These are phyloP conservation scores for Cephalotes varians DNA, from an alignment of 2,888 invertebrate species.

Conservation along the genomic window DNA sequence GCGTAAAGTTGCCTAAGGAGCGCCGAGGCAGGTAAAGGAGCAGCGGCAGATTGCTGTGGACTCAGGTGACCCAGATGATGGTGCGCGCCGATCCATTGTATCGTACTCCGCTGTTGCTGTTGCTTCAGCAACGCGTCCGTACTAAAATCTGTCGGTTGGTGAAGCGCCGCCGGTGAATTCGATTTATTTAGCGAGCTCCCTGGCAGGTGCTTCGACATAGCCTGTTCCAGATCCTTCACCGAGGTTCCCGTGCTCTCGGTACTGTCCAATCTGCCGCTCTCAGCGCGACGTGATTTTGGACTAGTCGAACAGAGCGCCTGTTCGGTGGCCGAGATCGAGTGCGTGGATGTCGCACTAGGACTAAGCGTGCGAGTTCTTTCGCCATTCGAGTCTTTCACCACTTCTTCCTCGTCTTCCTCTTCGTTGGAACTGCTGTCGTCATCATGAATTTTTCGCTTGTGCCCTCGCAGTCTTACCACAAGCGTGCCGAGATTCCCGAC, in stretches of 20 bases:
- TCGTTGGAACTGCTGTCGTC: slow-evolving; percentile 79
- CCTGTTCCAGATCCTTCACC: slow-evolving; percentile 97
- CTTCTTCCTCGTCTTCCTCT: slow-evolving; percentile 86
- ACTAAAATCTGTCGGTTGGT: slow-evolving; percentile 95
- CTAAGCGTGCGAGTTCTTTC: slow-evolving; percentile 86
- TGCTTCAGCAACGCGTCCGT: slow-evolving; percentile 94
- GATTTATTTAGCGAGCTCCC: slow-evolving; percentile 86
- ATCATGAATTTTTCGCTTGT: slow-evolving; percentile 88
- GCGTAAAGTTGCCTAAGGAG: slow-evolving; percentile 94
- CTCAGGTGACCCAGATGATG: slow-evolving; percentile 88
- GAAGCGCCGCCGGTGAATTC: slow-evolving; percentile 87
- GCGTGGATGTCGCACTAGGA: slow-evolving; percentile 88
- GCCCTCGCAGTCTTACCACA: slow-evolving; percentile 85
- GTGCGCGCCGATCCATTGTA: slow-evolving; percentile 97
- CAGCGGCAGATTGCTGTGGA: slow-evolving; percentile 88
- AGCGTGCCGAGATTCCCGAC: slow-evolving; percentile 77
- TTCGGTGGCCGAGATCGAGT: slow-evolving; percentile 87
- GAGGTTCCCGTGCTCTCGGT: slow-evolving; percentile 88
- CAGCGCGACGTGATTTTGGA: slow-evolving; percentile 81
- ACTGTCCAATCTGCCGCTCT: slow-evolving; percentile 65
- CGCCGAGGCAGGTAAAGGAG: slow-evolving; percentile 94
- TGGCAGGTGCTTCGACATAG: slow-evolving; percentile 98
- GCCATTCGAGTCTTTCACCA: slow-evolving; percentile 85
- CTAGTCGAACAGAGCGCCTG: slow-evolving; percentile 81
- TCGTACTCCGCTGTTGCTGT: slow-evolving; percentile 92